Conservation (phyloP, 2,113 vertebrate species). For the Craseonycteris thonglongyai region DNA sequence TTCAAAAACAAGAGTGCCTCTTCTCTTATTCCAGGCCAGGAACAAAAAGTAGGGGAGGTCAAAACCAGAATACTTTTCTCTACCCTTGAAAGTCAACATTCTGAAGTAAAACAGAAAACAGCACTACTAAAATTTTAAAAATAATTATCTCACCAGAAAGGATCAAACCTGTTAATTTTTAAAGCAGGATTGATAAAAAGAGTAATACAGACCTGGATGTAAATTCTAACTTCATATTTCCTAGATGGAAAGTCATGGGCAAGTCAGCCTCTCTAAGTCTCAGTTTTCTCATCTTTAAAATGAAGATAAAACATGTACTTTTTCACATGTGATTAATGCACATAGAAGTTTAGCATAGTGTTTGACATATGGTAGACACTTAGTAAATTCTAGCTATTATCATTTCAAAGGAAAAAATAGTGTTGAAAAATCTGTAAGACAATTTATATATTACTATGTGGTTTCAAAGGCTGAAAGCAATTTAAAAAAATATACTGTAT, state of each 20-base stretch:
- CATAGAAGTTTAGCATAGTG: background rate
- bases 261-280: background rate
- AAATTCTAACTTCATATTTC: constrained; percentile 1
- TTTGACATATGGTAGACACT: background rate
- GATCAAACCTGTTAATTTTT: background rate
- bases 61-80: background rate
- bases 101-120: background rate
- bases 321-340: background rate
- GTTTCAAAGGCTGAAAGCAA: background rate
- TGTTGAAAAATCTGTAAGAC: background rate
- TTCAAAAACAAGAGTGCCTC: background rate
- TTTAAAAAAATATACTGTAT: no score
- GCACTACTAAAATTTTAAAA: background rate
- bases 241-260: background rate
- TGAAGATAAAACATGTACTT: background rate
- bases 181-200: background rate
- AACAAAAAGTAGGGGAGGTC: background rate
- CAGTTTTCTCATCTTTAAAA: constrained; percentile 8
- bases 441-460: background rate
- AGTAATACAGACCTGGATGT: background rate
- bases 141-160: background rate
- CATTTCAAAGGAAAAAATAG: background rate
- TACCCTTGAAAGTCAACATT: background rate
- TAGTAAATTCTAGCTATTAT: background rate
- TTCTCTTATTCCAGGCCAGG: background rate